Base-by-base conservation (phyloP, 2,797 vertebrate genomes). In the Geotrypetes seraphini region DNA sequence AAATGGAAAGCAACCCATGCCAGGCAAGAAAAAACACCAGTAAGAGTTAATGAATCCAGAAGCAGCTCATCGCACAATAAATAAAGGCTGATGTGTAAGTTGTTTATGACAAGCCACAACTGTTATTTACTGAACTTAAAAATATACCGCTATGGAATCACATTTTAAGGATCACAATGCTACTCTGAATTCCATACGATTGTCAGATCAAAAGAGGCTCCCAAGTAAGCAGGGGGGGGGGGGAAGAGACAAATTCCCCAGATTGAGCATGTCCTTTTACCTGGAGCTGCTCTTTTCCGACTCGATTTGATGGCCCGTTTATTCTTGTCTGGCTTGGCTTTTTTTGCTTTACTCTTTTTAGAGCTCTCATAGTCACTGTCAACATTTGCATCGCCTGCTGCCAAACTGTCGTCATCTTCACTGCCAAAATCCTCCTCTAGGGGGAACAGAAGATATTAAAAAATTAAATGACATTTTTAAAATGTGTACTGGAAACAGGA, bases 361-460 rank as follows among this genome's bases (percentile, higher is more conserved):
- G 89, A 82, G 52, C 63, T 67, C 31, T 73, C 59, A 18, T 67
- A 72, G 59, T 92, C 89, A 17, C 87, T 91, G 61, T 89, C 85
- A n/a, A 86, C 84, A 50, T 89, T 86, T 51, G 83, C 87, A 14
- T 85, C 84, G 48, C 85, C 87, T 12, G 84, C 83, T 44, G 84
- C 88, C 42, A 90, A 76, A 24, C 84, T 83, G 16, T 89, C 87
- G 16, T 89, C 87, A 50, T 90, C 87, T 17, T 91, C 83, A 5
- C 87, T 92, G 41, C 87, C 89, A 62, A 92, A 87, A 63, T 91
- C 83, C 31, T 78, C 65, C 57, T 88, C 84, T 90, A 57, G 25
- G 54, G 50, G 18, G 31, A 36, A 52, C 25, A 26, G 4, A 20
- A 23, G 15, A 5, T 5, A 19, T 5, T 19, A 8, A 5, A 19